Percentiles rank a stretch among this genome's conserved stretches.
Conservation (phyloP, 2,888 invertebrate genomes). For the Stenolophus ochropezus region DNA sequence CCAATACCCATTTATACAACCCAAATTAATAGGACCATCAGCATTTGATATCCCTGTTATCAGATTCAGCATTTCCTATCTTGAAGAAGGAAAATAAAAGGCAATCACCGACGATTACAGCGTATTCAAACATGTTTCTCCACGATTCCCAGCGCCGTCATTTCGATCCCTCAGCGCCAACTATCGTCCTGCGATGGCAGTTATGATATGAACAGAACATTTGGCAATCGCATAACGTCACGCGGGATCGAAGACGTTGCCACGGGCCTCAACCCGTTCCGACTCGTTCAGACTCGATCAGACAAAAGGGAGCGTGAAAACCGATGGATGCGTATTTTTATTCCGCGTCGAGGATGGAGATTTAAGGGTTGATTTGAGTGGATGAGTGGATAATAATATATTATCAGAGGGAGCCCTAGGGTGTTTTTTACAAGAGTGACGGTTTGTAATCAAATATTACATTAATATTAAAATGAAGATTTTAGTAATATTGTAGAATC, state of each 20-base stretch:
- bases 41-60: too few relatives aligned
- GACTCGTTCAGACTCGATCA: neutral
- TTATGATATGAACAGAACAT: constrained; percentile 48
- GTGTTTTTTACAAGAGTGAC: too few relatives aligned
- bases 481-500: too few relatives aligned
- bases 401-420: too few relatives aligned
- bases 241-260: neutral
- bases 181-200: constrained; percentile 36
- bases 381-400: neutral
- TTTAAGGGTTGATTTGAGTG: neutral
- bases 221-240: constrained; percentile 46
- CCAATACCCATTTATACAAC: too few relatives aligned
- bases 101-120: constrained; percentile 11
- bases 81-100: too few relatives aligned
- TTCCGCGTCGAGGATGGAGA: neutral
- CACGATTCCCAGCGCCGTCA: constrained; percentile 6
- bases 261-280: neutral
- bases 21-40: too few relatives aligned
- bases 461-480: too few relatives aligned
- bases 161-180: constrained; percentile 2
- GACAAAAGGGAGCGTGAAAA: neutral
- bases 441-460: too few relatives aligned
- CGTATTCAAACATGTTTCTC: constrained; percentile 32
- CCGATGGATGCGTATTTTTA: neutral
- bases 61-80: too few relatives aligned